These are phyloP conservation scores for Siniperca undulata DNA, from an alignment of 2,797 vertebrate species.

Conservation along the genomic window DNA sequence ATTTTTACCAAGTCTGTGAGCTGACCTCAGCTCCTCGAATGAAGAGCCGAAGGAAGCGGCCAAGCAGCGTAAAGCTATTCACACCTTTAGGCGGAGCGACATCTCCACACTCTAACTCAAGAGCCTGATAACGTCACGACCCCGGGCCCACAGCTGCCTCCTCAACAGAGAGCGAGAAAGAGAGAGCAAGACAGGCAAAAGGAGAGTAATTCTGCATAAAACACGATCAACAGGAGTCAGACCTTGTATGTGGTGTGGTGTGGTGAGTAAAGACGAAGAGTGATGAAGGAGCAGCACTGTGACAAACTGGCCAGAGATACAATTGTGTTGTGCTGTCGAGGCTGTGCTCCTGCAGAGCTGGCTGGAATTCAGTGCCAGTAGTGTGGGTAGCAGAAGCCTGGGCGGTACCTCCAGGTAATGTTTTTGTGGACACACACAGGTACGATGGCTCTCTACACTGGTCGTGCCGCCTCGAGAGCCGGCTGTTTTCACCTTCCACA, in stretches of 20 bases:
- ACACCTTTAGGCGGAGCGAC: slow-evolving; percentile 60
- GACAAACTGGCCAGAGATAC: slow-evolving; percentile 27
- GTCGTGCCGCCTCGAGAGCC: neutral
- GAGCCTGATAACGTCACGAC: slow-evolving; percentile 2
- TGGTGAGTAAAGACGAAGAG: slow-evolving; percentile 10
- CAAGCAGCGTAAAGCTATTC: slow-evolving; percentile 78
- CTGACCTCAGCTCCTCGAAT: slow-evolving; percentile 62
- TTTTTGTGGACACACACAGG: slow-evolving; percentile 29
- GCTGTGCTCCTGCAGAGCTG: slow-evolving; percentile 41
- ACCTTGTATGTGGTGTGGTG: slow-evolving; percentile 8
- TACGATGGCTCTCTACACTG: slow-evolving; percentile 16
- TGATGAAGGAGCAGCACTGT: slow-evolving; percentile 35
- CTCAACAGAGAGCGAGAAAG: slow-evolving; percentile 36
- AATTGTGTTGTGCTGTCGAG: slow-evolving; percentile 38
- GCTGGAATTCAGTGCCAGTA: slow-evolving; percentile 38
- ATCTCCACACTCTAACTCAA: slow-evolving; percentile 11
- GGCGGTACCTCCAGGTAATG: slow-evolving; percentile 34
- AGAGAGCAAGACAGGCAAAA: slow-evolving; percentile 2
- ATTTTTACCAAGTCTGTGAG: slow-evolving; percentile 38
- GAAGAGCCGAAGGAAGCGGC: slow-evolving; percentile 63
- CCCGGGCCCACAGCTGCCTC: slow-evolving; percentile 53
- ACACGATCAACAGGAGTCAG: neutral
- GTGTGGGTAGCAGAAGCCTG: slow-evolving; percentile 43
- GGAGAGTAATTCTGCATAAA: slow-evolving; percentile 24
- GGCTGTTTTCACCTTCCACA: slow-evolving; percentile 7